A percentile compares a stretch with the other conserved stretches of the same genome.
phyloP scores from a whole-genome alignment of 2,888 invertebrate genomes.

The Dryobotodes eremita region DNA sequence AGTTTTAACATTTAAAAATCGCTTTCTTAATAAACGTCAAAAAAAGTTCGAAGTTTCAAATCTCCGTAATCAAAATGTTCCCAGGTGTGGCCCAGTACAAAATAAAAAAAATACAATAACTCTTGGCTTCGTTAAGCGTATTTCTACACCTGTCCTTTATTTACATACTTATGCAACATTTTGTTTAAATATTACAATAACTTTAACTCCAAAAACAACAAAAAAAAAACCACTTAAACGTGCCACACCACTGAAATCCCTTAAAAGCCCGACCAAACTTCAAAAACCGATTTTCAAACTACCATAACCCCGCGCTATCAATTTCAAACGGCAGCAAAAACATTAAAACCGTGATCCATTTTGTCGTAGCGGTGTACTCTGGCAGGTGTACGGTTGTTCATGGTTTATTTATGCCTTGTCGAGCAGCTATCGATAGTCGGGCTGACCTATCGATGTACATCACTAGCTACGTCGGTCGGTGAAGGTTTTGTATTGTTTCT shows the following conservation, averaged over 20 bases:
- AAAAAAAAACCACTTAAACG: not conserved
- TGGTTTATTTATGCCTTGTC: slow-evolving; percentile 69
- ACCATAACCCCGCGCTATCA: slow-evolving; percentile 20
- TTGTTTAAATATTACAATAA: not conserved
- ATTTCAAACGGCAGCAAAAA: slow-evolving; percentile 35
- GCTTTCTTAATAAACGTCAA: no score
- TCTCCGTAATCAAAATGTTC: no score
- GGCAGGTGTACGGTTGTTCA: slow-evolving; percentile 68
- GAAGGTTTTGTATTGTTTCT: slow-evolving; percentile 54
- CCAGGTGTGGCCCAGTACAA: no score
- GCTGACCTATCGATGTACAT: slow-evolving; percentile 64
- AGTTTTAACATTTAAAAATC: no score
- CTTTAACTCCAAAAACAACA: not conserved
- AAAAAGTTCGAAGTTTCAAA: no score
- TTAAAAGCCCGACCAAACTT: not conserved
- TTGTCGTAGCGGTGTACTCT: slow-evolving; percentile 60
- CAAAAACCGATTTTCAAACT: slow-evolving; percentile 16
- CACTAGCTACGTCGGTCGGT: slow-evolving; percentile 50
- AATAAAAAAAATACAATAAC: no score
- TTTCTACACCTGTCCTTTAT: no score
- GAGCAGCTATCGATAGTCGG: slow-evolving; percentile 62
- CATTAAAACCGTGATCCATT: slow-evolving; percentile 48
- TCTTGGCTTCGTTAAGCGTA: no score
- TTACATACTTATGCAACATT: no score
- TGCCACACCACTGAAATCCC: not conserved